Evolutionary conservation across 2,113 vertebrate genomes (phyloP).

Genomic region (Hippocampus mohnikei): DNA sequence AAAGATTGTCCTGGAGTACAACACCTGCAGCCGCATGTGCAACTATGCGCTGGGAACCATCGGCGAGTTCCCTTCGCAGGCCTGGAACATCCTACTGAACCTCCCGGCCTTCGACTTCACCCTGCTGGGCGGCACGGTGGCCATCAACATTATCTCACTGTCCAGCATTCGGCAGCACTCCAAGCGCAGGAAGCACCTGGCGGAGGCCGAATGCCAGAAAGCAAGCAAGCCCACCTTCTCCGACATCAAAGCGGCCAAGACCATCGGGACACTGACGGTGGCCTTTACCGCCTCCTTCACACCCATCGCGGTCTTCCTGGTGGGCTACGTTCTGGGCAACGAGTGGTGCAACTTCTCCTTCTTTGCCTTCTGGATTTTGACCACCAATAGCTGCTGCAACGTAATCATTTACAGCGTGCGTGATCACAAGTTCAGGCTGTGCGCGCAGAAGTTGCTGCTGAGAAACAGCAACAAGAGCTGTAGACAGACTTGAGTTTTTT

Average conservation of each 20-base stretch:
- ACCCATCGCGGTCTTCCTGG: conserved; percentile 76
- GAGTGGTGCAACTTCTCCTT: conserved; percentile 78
- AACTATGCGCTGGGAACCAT: conserved; percentile 67
- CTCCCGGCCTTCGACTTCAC: conserved; percentile 78
- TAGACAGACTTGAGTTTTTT: background rate
- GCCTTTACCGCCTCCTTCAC: conserved; percentile 76
- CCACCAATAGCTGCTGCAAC: conserved; percentile 77
- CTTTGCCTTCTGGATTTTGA: conserved; percentile 78
- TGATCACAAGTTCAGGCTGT: conserved; percentile 73
- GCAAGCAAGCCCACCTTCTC: conserved; percentile 70
- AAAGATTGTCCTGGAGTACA: conserved; percentile 74
- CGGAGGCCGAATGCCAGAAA: conserved; percentile 56
- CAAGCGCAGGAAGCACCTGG: conserved; percentile 67
- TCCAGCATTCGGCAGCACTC: conserved; percentile 76
- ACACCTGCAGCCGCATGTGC: conserved; percentile 78
- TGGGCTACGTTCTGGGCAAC: conserved; percentile 75
- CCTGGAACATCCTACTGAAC: conserved; percentile 75
- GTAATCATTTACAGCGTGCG: conserved; percentile 76
- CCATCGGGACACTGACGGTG: conserved; percentile 72
- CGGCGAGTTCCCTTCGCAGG: conserved; percentile 51
- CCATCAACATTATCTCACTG: conserved; percentile 75
- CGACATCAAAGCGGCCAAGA: conserved; percentile 77
- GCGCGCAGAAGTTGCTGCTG: conserved; percentile 67
- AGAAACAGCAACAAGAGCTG: conserved; percentile 28
- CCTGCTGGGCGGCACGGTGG: conserved; percentile 70